These are phyloP conservation scores for Drosophila fungiperda DNA, from an alignment of 2,888 invertebrate species.

Conservation along the genomic window DNA sequence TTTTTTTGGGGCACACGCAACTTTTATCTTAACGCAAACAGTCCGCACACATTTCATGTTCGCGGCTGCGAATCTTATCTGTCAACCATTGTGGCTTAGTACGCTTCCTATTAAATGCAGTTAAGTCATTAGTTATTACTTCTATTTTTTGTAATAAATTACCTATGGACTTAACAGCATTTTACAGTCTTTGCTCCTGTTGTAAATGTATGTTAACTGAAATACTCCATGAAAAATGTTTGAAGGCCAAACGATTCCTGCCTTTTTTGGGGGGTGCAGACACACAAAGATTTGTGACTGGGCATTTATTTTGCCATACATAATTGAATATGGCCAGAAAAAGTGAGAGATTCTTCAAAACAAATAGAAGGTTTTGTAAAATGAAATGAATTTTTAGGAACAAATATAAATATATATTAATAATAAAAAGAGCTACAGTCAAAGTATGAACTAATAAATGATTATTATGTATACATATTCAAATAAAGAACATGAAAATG, in stretches of 20 bases:
- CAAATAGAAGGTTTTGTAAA: background rate
- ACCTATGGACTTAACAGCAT: conserved; percentile 30
- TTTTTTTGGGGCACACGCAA: conserved; percentile 40
- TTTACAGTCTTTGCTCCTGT: conserved; percentile 34
- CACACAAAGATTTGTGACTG: conserved; percentile 63
- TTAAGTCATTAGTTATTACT: conserved; percentile 49
- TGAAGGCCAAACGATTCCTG: background rate
- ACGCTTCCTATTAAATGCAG: conserved; percentile 69
- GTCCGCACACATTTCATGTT: conserved; percentile 16
- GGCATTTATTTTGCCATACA: conserved; percentile 61
- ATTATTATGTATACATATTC: background rate
- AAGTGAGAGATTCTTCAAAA: background rate
- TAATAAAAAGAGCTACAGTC: background rate
- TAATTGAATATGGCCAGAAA: conserved; percentile 63
- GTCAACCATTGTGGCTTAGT: conserved; percentile 56
- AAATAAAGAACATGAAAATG: background rate
- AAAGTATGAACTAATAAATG: too few relatives aligned
- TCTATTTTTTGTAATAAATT: conserved; percentile 65
- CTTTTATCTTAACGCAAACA: conserved; percentile 69
- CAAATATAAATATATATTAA: conserved; percentile 5
- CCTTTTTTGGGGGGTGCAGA: conserved; percentile 3
- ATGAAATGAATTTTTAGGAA: conserved; percentile 15
- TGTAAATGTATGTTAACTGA: conserved; percentile 13
- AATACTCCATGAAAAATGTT: conserved; percentile 44
- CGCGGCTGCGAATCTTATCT: conserved; percentile 63